Conservation (phyloP, 2,113 vertebrate species). For the Otolemur garnettii region DNA sequence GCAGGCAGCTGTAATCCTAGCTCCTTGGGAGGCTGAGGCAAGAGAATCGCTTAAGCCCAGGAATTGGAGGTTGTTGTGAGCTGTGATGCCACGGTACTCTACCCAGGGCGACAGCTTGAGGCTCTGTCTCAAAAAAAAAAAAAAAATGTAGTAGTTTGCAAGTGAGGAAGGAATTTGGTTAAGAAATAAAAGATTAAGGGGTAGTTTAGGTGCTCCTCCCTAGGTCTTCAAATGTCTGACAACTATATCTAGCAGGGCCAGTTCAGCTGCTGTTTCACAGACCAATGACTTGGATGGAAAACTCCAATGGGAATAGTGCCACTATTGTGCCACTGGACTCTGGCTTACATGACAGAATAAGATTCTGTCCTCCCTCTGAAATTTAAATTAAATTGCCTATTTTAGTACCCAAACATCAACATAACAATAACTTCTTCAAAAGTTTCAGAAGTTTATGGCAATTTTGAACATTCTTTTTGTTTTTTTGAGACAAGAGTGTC, state of each 20-base stretch:
- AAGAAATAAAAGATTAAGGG: not conserved
- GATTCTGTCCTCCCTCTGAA: not conserved
- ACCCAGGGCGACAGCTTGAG: too few species aligned
- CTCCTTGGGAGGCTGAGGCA: too few species aligned
- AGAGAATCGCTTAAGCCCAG: too few species aligned
- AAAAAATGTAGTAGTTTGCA: constrained; percentile 23
- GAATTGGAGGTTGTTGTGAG: too few species aligned
- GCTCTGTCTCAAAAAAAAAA: too few species aligned
- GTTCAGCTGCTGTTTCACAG: constrained; percentile 36
- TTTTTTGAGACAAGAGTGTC: too few species aligned
- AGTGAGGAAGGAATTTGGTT: not conserved
- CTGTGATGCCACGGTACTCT: too few species aligned
- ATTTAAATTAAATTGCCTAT: not conserved
- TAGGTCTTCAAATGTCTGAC: constrained; percentile 20
- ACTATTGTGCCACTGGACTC: not conserved
- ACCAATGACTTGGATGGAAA: not conserved
- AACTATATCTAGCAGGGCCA: not conserved
- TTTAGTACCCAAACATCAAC: not conserved
- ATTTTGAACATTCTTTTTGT: not conserved
- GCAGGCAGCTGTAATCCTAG: too few species aligned
- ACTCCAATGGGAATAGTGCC: not conserved
- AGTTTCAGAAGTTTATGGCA: constrained; percentile 3
- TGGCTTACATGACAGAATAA: not conserved
- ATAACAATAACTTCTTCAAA: not conserved
- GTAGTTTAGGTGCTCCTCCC: not conserved